A percentile compares a stretch with the other conserved stretches of the same genome.
These are phyloP conservation scores for Nymphalis io DNA, from an alignment of 1,140 invertebrate species.

Conservation along the genomic window DNA sequence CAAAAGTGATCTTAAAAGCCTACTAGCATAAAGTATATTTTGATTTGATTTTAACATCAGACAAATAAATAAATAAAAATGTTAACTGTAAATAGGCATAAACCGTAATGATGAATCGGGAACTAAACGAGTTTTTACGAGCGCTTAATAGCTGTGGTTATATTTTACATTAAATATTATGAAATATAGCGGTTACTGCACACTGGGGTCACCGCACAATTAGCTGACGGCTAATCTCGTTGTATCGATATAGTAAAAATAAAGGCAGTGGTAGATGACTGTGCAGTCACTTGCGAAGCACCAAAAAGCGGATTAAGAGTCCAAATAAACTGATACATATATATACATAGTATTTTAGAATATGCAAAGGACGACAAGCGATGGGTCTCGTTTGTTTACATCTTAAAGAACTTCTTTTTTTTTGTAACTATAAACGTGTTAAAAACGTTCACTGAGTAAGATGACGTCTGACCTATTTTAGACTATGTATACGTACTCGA, in stretches of 20 bases:
- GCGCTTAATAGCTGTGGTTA: conserved; percentile 20
- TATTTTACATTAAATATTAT: conserved; percentile 21
- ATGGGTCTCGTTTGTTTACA: too few species aligned
- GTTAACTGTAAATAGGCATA: not conserved
- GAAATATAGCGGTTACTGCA: not conserved
- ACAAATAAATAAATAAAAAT: not conserved
- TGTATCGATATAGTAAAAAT: not conserved
- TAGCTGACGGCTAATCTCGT: conserved; percentile 4
- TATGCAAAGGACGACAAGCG: too few species aligned
- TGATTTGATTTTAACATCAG: not conserved
- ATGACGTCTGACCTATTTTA: too few species aligned
- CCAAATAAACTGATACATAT: too few species aligned
- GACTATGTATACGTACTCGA: too few species aligned
- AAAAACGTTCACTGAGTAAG: too few species aligned
- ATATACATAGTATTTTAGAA: too few species aligned
- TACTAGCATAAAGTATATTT: too few species aligned
- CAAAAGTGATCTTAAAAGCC: too few species aligned
- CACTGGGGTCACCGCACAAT: conserved; percentile 5
- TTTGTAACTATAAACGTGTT: too few species aligned
- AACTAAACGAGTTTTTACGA: conserved; percentile 30
- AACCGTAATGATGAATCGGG: conserved; percentile 12
- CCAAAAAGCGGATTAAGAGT: too few species aligned
- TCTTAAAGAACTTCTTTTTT: too few species aligned
- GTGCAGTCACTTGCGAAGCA: not conserved
- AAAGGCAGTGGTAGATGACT: not conserved